Conservation (phyloP, 1,140 invertebrate genomes). For the Steinernema khuongi region DNA sequence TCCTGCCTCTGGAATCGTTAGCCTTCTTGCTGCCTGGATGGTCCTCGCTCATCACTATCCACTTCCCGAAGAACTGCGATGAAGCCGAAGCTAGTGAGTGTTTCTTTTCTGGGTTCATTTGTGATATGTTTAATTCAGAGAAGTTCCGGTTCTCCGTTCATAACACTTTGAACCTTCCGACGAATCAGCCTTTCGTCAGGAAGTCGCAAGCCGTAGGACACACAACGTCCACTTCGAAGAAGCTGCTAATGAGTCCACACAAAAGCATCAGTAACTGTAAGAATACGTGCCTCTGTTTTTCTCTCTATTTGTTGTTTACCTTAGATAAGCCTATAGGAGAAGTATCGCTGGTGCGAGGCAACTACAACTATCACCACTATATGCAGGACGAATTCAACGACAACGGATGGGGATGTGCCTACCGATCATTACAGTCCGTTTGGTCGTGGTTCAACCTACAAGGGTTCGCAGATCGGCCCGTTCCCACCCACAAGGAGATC, state of each 20-base stretch:
- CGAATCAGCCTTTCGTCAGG: background rate
- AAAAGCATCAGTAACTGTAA: slow-evolving; percentile 20
- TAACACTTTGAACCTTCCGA: background rate
- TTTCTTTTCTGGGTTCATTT: background rate
- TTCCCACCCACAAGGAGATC: slow-evolving; percentile 81
- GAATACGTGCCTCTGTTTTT: slow-evolving; percentile 15
- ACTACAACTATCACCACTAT: slow-evolving; percentile 91
- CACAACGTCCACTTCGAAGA: background rate
- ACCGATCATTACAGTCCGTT: slow-evolving; percentile 91
- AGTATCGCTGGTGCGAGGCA: slow-evolving; percentile 71
- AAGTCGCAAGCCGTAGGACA: background rate
- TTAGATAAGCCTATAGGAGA: slow-evolving; percentile 59
- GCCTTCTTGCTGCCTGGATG: background rate
- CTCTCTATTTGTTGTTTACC: slow-evolving; percentile 18
- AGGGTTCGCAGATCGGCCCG: slow-evolving; percentile 75
- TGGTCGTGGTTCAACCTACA: slow-evolving; percentile 91
- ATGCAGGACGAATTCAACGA: slow-evolving; percentile 91
- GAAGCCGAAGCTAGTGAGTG: background rate
- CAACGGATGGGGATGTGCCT: slow-evolving; percentile 97
- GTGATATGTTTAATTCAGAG: background rate
- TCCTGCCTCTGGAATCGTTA: background rate
- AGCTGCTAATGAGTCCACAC: slow-evolving; percentile 18
- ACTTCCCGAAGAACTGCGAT: background rate
- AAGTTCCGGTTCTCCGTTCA: background rate
- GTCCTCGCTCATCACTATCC: background rate